These are phyloP conservation scores for Ammospiza nelsoni DNA, from an alignment of 2,113 vertebrate genomes.

Conservation along the genomic window DNA sequence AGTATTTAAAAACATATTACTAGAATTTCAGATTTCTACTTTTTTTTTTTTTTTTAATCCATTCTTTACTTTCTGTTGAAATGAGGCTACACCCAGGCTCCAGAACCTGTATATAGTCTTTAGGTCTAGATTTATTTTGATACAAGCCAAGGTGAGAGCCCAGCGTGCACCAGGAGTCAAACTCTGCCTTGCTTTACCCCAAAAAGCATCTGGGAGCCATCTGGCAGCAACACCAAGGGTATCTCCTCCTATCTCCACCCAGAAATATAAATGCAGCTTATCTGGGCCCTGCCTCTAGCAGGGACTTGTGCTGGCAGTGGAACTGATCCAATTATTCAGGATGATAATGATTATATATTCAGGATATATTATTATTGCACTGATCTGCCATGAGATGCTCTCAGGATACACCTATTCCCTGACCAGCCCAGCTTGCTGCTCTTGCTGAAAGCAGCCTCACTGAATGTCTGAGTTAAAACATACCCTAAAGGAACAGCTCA, in stretches of 20 bases:
- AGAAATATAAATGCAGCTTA: background rate
- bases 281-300: background rate
- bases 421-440: background rate
- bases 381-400: background rate
- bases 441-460: background rate
- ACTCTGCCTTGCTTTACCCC: background rate
- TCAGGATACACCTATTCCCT: background rate
- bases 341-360: background rate
- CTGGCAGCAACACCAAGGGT: background rate
- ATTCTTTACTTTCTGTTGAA: background rate
- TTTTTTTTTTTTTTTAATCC: background rate
- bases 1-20: background rate
- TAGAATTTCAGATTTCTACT: background rate
- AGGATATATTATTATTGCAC: background rate
- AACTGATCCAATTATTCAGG: background rate
- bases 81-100: background rate
- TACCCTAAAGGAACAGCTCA: background rate
- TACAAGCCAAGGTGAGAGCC: accelerated
- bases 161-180: accelerated
- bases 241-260: background rate
- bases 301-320: background rate
- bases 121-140: background rate
- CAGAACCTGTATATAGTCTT: background rate
- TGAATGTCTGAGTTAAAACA: background rate
- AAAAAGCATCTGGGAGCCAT: background rate